Evolutionary conservation across 92 coral and sea anemone genomes (phyloP).

Genomic region (Micromussa lordhowensis): DNA sequence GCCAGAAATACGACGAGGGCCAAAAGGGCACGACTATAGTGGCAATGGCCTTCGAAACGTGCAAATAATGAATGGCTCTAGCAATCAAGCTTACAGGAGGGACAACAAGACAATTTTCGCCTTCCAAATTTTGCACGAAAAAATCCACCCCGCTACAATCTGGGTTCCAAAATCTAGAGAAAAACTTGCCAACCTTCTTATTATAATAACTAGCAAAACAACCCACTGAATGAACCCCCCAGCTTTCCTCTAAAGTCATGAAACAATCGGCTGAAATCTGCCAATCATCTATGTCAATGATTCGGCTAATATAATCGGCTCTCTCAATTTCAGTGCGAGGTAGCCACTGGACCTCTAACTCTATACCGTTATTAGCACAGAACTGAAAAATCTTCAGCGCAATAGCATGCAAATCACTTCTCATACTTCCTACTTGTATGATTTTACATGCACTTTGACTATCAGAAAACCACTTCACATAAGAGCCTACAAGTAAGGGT

Average conservation of each 20-base stretch:
- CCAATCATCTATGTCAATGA: constrained; percentile 63
- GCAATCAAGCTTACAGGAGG: constrained; percentile 30
- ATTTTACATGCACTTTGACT: constrained; percentile 49
- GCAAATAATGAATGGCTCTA: constrained; percentile 39
- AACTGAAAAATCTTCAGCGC: constrained; percentile 26
- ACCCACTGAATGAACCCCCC: constrained; percentile 56
- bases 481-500: constrained; percentile 5
- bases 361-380: background rate
- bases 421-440: no score
- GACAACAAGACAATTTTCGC: constrained; percentile 60
- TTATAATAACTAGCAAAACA: constrained; percentile 58
- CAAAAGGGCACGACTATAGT: constrained; percentile 57
- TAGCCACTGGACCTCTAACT: constrained; percentile 56
- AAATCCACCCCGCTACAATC: constrained; percentile 30
- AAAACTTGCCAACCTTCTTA: constrained; percentile 30
- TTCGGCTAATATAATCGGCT: constrained; percentile 58
- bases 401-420: constrained; percentile 27
- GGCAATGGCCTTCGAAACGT: constrained; percentile 14
- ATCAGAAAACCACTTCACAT: constrained; percentile 40
- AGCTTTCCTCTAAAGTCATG: constrained; percentile 24
- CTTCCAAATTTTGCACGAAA: constrained; percentile 8
- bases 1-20: no score
- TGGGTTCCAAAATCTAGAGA: constrained; percentile 34
- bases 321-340: constrained; percentile 41
- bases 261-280: constrained; percentile 53